A percentile compares a stretch with the other conserved stretches of the same genome.
phyloP scores from a whole-genome alignment of 2,888 invertebrate species.

The Bombylius discolor region DNA sequence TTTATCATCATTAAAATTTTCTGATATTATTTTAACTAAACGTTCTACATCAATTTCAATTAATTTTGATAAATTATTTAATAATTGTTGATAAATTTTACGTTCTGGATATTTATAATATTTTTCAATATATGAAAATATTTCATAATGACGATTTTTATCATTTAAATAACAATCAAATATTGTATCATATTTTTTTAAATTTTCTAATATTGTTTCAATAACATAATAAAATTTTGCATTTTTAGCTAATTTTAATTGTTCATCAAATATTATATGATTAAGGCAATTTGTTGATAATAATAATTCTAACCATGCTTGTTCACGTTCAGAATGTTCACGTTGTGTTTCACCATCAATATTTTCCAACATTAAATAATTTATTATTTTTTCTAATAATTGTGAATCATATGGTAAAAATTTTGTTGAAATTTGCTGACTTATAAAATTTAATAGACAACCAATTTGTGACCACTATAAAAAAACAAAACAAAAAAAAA shows the following conservation, averaged over 20 bases:
- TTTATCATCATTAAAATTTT: constrained; percentile 39
- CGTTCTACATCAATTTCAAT: constrained; percentile 47
- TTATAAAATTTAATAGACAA: constrained; percentile 50
- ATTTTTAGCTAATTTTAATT: constrained; percentile 47
- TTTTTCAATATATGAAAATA: constrained; percentile 44
- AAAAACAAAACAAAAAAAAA: not conserved
- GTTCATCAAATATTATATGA: constrained; percentile 44
- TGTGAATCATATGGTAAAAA: constrained; percentile 34
- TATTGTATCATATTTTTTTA: constrained; percentile 49
- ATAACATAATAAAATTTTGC: constrained; percentile 59
- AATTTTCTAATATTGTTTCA: constrained; percentile 52
- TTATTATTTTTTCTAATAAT: constrained; percentile 47
- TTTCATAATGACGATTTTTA: constrained; percentile 45
- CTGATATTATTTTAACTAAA: constrained; percentile 48
- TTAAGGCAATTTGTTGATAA: constrained; percentile 47
- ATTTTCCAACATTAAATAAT: constrained; percentile 42
- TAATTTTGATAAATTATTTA: constrained; percentile 39
- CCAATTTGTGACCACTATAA: constrained; percentile 41
- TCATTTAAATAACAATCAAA: constrained; percentile 55
- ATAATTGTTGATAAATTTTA: constrained; percentile 37
- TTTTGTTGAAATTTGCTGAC: constrained; percentile 46
- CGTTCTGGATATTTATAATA: constrained; percentile 34
- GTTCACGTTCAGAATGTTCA: constrained; percentile 55
- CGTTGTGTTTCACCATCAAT: constrained; percentile 32
- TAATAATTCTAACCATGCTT: constrained; percentile 57